A percentile compares a stretch with the other conserved stretches of the same genome.
These are phyloP conservation scores for Agonopterix arenella DNA, from an alignment of 2,888 invertebrate species.

Conservation along the genomic window DNA sequence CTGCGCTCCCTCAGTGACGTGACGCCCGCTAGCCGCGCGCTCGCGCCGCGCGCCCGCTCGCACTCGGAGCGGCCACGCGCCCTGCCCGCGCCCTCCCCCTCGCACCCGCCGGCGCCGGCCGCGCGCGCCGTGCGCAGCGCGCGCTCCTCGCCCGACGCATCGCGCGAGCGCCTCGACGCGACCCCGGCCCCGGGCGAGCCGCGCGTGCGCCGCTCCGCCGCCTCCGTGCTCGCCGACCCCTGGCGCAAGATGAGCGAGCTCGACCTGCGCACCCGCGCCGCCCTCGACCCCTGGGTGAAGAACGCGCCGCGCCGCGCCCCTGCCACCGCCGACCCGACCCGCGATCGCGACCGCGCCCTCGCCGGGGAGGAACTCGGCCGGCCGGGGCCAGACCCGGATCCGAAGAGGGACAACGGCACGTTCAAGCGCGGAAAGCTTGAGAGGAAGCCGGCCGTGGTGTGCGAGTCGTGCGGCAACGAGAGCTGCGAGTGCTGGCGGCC, in stretches of 20 bases:
- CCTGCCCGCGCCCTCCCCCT: constrained; percentile 32
- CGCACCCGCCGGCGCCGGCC: constrained; percentile 24
- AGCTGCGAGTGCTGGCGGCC: constrained; percentile 42
- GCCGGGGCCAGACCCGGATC: constrained; percentile 3
- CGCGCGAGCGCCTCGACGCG: constrained; percentile 12
- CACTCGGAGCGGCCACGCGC: constrained; percentile 59
- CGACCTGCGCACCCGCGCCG: constrained; percentile 23
- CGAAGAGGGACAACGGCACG: constrained; percentile 22
- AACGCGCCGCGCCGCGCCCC: constrained; percentile 17
- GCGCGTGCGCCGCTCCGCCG: constrained; percentile 31
- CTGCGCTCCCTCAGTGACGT: constrained; percentile 68
- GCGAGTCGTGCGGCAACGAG: constrained; percentile 42
- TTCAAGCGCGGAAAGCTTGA: constrained; percentile 38
- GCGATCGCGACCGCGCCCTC: constrained; percentile 1
- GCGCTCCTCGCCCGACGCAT: constrained; percentile 49
- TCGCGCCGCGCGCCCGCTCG: constrained; percentile 53
- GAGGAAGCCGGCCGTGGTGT: constrained; percentile 36
- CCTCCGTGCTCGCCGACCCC: constrained; percentile 35
- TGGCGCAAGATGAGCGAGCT: constrained; percentile 57
- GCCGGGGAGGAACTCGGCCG: constrained; percentile 18
- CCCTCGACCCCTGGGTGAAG: constrained; percentile 35
- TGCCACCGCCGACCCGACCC: constrained; percentile 5
- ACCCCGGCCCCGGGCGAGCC: constrained; percentile 23
- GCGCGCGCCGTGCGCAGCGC: constrained; percentile 38
- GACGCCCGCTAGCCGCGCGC: constrained; percentile 55